Base-by-base conservation (phyloP, 2,888 invertebrate species). In the Chrysodeixis includens region DNA sequence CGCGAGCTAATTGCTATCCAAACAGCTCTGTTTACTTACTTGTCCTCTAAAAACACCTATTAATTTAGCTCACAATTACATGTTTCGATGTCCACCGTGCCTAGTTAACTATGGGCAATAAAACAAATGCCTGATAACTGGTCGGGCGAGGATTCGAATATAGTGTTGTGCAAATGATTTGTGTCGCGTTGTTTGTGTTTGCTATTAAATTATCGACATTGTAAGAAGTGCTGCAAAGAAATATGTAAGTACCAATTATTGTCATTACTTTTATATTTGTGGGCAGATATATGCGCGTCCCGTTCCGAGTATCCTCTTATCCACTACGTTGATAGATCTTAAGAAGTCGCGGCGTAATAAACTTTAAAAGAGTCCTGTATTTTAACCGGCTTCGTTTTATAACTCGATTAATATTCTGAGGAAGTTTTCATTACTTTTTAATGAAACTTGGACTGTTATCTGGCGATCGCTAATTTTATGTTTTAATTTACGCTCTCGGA, bases 341-440 rank as follows among this genome's bases (percentile, higher is more conserved):
- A 56, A 67, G 60, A 60, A 57, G 52, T 65, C 52, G 66, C 65
- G 65, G 63, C 56, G 59, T 68, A 78, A 79, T 76, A 69, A 79
- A 78, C 69, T 73, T 62, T 62, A 68, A 76, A 74, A 61, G 62
- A 62, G 62, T 57, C 32, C 61, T 63, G 77, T 79, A 82, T 82
- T 80, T 83, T 74, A 81, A 80, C 71, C 57, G 56, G 69, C 74
- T 71, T 69, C 82, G 79, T 87, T 85, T 85, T 85, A 86, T 87
- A 85, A 85, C 84, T 81, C 79, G 84, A 90, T 91, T 90, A 90
- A 91, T 90, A 89, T 86, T 86, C 87, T 79, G 83, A 81, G 83
- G 86, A 88, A 86, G 87, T 87, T 92, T 90, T 91, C 90, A 92
- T 91, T 92, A 91, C 87, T 83, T 90, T 89, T 90, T 91, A 92